phyloP scores from a whole-genome alignment of 2,113 vertebrate species.

The Apistogramma diplotaenia region DNA sequence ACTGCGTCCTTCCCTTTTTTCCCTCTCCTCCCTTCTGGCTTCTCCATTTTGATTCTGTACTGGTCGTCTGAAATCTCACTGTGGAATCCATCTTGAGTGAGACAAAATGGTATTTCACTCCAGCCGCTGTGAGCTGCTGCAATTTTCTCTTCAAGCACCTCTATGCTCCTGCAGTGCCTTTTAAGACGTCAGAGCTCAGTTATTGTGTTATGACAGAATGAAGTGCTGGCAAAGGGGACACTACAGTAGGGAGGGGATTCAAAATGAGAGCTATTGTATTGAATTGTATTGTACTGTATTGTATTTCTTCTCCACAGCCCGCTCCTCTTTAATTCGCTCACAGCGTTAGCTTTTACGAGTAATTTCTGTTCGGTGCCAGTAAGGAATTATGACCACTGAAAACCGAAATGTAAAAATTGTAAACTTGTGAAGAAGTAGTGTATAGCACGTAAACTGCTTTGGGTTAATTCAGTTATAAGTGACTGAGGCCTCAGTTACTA shows the following conservation, averaged over 20 bases:
- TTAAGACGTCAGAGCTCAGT: slow-evolving; percentile 69
- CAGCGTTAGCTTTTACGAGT: slow-evolving; percentile 6
- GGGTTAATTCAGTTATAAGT: slow-evolving; percentile 41
- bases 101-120: slow-evolving; percentile 74
- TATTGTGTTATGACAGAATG: slow-evolving; percentile 65
- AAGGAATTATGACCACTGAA: slow-evolving; percentile 4
- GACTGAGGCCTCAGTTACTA: slow-evolving; percentile 12
- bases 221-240: slow-evolving; percentile 41
- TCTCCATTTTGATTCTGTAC: slow-evolving; percentile 78
- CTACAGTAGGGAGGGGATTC: slow-evolving; percentile 28
- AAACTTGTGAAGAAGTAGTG: not conserved
- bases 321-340: slow-evolving; percentile 31
- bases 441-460: slow-evolving; percentile 12
- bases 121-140: slow-evolving; percentile 67
- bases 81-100: slow-evolving; percentile 78
- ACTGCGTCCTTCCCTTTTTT: slow-evolving; percentile 37
- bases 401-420: not conserved
- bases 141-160: slow-evolving; percentile 70
- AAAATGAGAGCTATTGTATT: slow-evolving; percentile 45
- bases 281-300: slow-evolving; percentile 44
- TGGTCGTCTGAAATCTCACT: slow-evolving; percentile 71
- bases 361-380: not conserved
- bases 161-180: slow-evolving; percentile 62
- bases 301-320: slow-evolving; percentile 18
- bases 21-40: slow-evolving; percentile 58